Base-by-base conservation (phyloP, 2,888 invertebrate species). In the Eupithecia dodoneata region DNA sequence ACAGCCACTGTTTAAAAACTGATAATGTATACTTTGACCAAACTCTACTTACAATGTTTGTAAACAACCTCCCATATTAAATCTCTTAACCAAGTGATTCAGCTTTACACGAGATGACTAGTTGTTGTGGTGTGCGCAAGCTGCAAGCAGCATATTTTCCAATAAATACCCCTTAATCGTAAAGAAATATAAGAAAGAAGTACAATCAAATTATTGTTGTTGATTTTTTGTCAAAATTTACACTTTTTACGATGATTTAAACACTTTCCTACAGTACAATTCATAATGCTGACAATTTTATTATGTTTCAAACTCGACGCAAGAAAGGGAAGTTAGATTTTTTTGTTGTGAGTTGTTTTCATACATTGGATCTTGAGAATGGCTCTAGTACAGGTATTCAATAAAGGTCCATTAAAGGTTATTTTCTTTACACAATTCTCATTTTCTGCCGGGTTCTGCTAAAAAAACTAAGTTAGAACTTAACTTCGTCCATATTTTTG, bases 1-100 rank as follows among this genome's bases (percentile, higher is more conserved):
- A 95, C 94, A 95, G 86, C 93, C 95, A 95, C 95, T 94, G 95
- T 95, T 95, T 93, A 77, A 49, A 49, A 79, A 81, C 76, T 80
- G 12, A 30, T 63, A 30, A 10, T 30, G 63, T 63, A 63, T 30
- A 63, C 7, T 59, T 9, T 18, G 55, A 9, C 18, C 18, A 59
- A 9, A 59, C 9, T 9, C 9, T 18, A 59, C 9, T 18, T 9
- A 18, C 55, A 59, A 59, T 59, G 55, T 18, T 59, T 59, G 9
- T 59, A n/a, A 18, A 59, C 55, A 18, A 18, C 4, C 15, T 7
- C n/a, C 55, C 18, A 59, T 9, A 9, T n/a, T 52, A n/a, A 52
- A 52, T n/a, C 55, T 59, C 30, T 30, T 30, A 30, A 30, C 30
- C 30, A 1, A 30, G 30, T 30, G 30, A 30, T 30, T 1, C 30